Evolutionary conservation across 2,888 invertebrate species (phyloP).

Genomic region (Tubulanus polymorphus): DNA sequence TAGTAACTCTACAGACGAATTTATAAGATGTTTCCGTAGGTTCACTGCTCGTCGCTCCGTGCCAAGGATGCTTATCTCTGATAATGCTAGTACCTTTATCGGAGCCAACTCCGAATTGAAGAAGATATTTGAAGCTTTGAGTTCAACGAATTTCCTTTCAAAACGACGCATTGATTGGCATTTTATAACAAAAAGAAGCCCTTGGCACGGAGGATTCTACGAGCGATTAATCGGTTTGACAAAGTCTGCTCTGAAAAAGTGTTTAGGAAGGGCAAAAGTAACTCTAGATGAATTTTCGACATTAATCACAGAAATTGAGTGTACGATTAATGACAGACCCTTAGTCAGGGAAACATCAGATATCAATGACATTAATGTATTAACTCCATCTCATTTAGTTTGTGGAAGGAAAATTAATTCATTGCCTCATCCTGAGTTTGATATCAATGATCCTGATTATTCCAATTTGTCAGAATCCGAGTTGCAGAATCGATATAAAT

Average conservation of each 20-base stretch:
- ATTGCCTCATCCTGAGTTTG: too few species aligned
- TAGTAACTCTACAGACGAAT: background rate
- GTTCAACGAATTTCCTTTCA: slow-evolving; percentile 4
- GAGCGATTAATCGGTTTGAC: background rate
- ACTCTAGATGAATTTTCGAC: background rate
- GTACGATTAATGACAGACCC: background rate
- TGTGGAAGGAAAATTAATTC: too few species aligned
- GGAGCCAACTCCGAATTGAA: background rate
- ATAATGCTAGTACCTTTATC: background rate
- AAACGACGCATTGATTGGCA: slow-evolving; percentile 7
- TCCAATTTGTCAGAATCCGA: too few species aligned
- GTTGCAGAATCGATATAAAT: too few species aligned
- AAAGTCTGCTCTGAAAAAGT: background rate
- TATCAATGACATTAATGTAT: too few species aligned
- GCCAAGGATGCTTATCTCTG: background rate
- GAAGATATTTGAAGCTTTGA: background rate
- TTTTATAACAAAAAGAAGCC: background rate
- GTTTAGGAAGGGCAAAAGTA: background rate
- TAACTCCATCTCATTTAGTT: too few species aligned
- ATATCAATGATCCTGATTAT: too few species aligned
- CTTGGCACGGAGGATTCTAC: background rate
- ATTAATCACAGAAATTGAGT: background rate
- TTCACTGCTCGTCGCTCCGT: background rate
- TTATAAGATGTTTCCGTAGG: background rate
- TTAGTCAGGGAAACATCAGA: too few species aligned